These are phyloP conservation scores for Clepsis dumicolana DNA, from an alignment of 2,888 invertebrate genomes.

Conservation along the genomic window DNA sequence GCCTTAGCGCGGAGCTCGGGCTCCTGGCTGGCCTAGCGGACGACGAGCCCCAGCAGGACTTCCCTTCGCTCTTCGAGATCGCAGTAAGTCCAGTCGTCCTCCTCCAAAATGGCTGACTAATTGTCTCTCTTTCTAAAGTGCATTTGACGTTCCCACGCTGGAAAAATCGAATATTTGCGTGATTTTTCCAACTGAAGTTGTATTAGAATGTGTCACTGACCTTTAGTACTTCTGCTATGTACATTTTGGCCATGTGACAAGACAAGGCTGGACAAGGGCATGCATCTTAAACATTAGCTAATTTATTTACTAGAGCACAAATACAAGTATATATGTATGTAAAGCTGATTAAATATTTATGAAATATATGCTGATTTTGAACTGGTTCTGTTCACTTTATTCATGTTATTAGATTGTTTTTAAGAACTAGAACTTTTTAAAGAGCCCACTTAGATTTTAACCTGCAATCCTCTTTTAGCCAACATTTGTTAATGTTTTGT, in stretches of 20 bases:
- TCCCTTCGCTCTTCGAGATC: conserved; percentile 78
- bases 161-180: conserved; percentile 28
- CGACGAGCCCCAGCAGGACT: conserved; percentile 72
- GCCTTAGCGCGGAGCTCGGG: conserved; percentile 78
- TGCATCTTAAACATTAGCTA: conserved; percentile 10
- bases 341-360: conserved; percentile 31
- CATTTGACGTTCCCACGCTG: conserved; percentile 39
- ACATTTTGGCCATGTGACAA: conserved; percentile 46
- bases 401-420: background rate
- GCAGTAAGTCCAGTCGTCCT: conserved; percentile 67
- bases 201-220: conserved; percentile 51
- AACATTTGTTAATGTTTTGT: background rate
- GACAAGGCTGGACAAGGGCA: conserved; percentile 32
- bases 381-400: conserved; percentile 12
- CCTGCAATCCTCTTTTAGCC: background rate
- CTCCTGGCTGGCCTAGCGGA: conserved; percentile 78
- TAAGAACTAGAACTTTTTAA: background rate
- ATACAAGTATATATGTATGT: conserved; percentile 11
- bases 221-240: conserved; percentile 44
- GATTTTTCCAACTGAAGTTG: conserved; percentile 26
- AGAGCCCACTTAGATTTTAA: background rate
- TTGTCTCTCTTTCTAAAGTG: conserved; percentile 34
- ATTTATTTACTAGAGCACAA: conserved; percentile 23
- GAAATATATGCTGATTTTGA: conserved; percentile 18
- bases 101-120: conserved; percentile 63